Percentiles rank a stretch among this genome's conserved stretches.
Conservation (phyloP, 1,140 invertebrate species). For the Microplitis mediator region DNA sequence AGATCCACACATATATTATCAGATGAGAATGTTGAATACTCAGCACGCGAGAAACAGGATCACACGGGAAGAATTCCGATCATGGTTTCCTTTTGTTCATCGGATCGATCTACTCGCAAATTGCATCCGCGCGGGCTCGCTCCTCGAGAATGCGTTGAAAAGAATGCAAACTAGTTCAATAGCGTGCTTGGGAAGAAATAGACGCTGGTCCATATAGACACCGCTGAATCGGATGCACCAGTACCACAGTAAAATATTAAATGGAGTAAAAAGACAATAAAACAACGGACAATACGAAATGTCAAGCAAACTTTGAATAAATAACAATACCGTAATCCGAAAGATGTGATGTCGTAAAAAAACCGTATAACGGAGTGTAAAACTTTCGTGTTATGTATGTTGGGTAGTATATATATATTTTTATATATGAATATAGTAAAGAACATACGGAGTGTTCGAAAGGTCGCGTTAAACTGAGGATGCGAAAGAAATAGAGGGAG, state of each 20-base stretch:
- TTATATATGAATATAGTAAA: too few relatives aligned
- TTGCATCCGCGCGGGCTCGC: background rate
- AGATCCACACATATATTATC: background rate
- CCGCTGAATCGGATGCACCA: background rate
- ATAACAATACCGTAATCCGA: too few relatives aligned
- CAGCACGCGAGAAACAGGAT: background rate
- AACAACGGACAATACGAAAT: too few relatives aligned
- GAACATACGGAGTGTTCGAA: background rate
- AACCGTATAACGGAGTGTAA: too few relatives aligned
- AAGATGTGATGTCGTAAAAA: too few relatives aligned
- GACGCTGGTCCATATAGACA: background rate
- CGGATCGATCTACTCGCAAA: background rate
- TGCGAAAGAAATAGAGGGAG: conserved; percentile 1
- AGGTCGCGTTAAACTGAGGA: background rate
- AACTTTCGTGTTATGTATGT: too few relatives aligned
- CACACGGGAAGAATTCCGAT: background rate
- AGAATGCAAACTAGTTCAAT: background rate
- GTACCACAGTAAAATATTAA: too few relatives aligned
- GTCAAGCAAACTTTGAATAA: too few relatives aligned
- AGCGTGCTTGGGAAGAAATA: background rate
- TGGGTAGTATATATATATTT: too few relatives aligned
- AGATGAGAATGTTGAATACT: background rate
- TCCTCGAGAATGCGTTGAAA: background rate
- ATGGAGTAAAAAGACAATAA: too few relatives aligned
- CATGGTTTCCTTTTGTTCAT: background rate